Conservation (phyloP, 2,888 invertebrate species). For the Drosophila meridionalis region DNA sequence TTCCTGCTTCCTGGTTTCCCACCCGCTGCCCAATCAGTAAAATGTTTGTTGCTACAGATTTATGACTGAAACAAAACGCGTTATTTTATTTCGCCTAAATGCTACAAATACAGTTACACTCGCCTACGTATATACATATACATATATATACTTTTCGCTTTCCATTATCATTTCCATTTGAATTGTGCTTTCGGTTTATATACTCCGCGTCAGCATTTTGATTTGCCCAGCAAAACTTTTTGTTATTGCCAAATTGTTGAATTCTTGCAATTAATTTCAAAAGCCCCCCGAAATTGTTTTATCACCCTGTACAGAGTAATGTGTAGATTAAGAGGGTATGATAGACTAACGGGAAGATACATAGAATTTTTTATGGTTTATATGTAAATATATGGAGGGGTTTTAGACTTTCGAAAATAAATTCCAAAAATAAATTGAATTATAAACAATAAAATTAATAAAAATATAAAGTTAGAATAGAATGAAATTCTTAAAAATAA, state of each 20-base stretch:
- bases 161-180: slow-evolving; percentile 46
- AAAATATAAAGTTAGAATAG: too few relatives aligned
- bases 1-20: not conserved
- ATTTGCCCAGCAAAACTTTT: slow-evolving; percentile 31
- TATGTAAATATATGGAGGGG: not conserved
- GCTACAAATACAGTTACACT: slow-evolving; percentile 28
- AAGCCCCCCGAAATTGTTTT: slow-evolving; percentile 25
- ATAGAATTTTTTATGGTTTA: not conserved
- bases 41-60: slow-evolving; percentile 47
- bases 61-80: slow-evolving; percentile 38
- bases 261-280: slow-evolving; percentile 42
- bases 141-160: slow-evolving; percentile 31
- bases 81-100: slow-evolving; percentile 22
- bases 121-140: slow-evolving; percentile 11
- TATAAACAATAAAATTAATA: too few relatives aligned
- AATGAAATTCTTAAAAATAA: too few relatives aligned
- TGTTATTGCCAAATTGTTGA: slow-evolving; percentile 44
- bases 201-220: slow-evolving; percentile 38
- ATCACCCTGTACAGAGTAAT: slow-evolving; percentile 1
- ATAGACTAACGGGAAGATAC: not conserved
- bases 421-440: too few relatives aligned
- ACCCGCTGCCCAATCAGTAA: slow-evolving; percentile 27
- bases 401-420: too few relatives aligned
- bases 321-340: not conserved
- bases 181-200: slow-evolving; percentile 30